These are phyloP conservation scores for Pristionchus maxplancki DNA, from an alignment of 2,888 invertebrate species.

Conservation along the genomic window DNA sequence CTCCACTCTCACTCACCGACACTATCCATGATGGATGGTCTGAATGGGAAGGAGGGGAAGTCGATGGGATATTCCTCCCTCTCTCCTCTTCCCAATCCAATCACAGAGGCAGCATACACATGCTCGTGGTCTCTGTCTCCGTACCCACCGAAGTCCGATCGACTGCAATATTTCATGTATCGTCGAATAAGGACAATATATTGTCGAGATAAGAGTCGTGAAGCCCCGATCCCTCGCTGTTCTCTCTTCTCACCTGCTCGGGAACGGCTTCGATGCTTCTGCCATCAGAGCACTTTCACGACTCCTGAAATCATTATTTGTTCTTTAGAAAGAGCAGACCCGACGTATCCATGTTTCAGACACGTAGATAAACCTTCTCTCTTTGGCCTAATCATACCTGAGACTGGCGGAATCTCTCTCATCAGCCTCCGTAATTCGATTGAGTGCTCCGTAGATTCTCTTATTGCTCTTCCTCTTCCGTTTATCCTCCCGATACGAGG, in stretches of 20 bases:
- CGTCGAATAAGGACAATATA: too few relatives aligned
- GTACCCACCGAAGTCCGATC: conserved; percentile 56
- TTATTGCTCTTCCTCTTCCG: conserved; percentile 73
- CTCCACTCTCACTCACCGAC: neutral
- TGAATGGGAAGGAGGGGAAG: conserved; percentile 41
- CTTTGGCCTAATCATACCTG: conserved; percentile 48
- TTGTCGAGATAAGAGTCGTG: too few relatives aligned
- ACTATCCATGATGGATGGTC: conserved; percentile 1
- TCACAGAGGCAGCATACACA: conserved; percentile 58
- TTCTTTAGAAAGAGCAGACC: neutral
- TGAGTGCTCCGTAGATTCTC: conserved; percentile 73
- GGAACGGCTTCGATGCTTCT: neutral
- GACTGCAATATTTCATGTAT: too few relatives aligned
- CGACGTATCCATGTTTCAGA: neutral
- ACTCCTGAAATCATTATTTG: conserved; percentile 31
- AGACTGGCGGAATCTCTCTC: conserved; percentile 66
- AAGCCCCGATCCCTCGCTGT: too few relatives aligned
- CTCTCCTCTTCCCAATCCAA: conserved; percentile 49
- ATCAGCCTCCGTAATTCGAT: conserved; percentile 76
- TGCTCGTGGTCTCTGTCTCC: conserved; percentile 54
- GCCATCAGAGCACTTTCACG: conserved; percentile 50
- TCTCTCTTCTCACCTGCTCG: conserved; percentile 47
- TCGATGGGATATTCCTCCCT: conserved; percentile 47
- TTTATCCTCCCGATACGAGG: conserved; percentile 78
- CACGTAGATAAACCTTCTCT: neutral